Conservation (phyloP, 1,140 invertebrate genomes). For the Drosophila elegans region DNA sequence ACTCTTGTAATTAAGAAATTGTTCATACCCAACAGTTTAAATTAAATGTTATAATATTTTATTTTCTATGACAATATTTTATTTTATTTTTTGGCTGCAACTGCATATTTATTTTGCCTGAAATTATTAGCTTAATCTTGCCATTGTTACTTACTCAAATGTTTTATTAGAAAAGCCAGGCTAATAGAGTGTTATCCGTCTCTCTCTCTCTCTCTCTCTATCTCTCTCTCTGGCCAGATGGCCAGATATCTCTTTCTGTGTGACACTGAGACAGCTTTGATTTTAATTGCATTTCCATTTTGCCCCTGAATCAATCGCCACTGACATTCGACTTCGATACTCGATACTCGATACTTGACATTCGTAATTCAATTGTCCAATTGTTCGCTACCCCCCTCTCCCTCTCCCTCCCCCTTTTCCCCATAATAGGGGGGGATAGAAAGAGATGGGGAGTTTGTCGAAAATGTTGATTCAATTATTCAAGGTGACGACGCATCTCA, state of each 20-base stretch:
- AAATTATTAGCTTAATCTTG: not conserved
- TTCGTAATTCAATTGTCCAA: slow-evolving; percentile 68
- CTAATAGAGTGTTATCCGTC: slow-evolving; percentile 23
- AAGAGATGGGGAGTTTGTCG: slow-evolving; percentile 26
- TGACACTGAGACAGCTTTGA: slow-evolving; percentile 56
- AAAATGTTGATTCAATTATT: slow-evolving; percentile 69
- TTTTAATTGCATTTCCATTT: slow-evolving; percentile 71
- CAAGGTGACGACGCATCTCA: slow-evolving; percentile 64
- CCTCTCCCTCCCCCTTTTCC: not conserved
- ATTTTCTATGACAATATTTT: too few relatives aligned
- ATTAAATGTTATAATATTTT: too few relatives aligned
- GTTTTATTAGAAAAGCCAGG: slow-evolving; percentile 31
- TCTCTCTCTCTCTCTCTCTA: not conserved
- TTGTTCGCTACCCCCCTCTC: not conserved
- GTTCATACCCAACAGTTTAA: too few relatives aligned
- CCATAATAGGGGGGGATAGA: not conserved
- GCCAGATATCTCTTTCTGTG: slow-evolving; percentile 10
- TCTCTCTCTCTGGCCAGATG: not conserved
- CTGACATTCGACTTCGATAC: slow-evolving; percentile 64
- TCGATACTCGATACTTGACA: slow-evolving; percentile 37
- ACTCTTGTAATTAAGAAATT: too few relatives aligned
- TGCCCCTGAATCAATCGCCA: slow-evolving; percentile 40
- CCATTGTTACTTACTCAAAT: slow-evolving; percentile 31
- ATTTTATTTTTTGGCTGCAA: too few relatives aligned
- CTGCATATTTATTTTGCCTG: not conserved